A percentile compares a stretch with the other conserved stretches of the same genome.
These are phyloP conservation scores for Setophaga coronata DNA, from an alignment of 2,113 vertebrate species.

Conservation along the genomic window DNA sequence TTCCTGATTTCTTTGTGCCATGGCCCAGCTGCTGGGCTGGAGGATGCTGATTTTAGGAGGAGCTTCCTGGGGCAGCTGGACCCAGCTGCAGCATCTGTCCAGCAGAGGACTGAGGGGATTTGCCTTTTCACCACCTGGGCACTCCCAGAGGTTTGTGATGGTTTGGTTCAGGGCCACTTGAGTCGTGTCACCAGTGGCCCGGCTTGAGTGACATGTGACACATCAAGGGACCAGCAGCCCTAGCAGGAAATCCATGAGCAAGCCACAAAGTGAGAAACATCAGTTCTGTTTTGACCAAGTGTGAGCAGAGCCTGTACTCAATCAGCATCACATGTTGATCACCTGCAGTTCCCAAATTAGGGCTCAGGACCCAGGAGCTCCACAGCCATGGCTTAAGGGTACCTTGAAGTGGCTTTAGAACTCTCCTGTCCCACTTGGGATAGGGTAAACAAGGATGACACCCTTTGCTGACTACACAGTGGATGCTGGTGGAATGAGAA, in stretches of 20 bases:
- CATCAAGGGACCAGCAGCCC: not conserved
- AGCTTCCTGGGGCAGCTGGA: not conserved
- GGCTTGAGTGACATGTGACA: not conserved
- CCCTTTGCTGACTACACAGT: not conserved
- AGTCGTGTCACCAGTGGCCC: not conserved
- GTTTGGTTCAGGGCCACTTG: not conserved
- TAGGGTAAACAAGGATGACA: not conserved
- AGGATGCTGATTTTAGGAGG: not conserved
- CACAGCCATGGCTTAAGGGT: not conserved
- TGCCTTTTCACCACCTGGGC: not conserved
- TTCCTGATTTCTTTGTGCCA: not conserved
- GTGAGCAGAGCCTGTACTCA: not conserved
- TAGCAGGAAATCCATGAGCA: not conserved
- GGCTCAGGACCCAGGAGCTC: not conserved
- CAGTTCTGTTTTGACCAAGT: not conserved
- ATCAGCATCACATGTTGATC: not conserved
- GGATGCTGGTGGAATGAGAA: not conserved
- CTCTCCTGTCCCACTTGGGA: not conserved
- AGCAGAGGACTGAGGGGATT: not conserved
- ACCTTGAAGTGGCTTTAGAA: not conserved
- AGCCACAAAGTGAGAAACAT: not conserved
- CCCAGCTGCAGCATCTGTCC: not conserved
- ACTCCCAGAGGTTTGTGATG: not conserved
- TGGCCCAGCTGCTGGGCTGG: not conserved
- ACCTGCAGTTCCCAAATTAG: not conserved